Conservation (phyloP, 2,888 invertebrate genomes). For the Cacoxenus indagator region DNA sequence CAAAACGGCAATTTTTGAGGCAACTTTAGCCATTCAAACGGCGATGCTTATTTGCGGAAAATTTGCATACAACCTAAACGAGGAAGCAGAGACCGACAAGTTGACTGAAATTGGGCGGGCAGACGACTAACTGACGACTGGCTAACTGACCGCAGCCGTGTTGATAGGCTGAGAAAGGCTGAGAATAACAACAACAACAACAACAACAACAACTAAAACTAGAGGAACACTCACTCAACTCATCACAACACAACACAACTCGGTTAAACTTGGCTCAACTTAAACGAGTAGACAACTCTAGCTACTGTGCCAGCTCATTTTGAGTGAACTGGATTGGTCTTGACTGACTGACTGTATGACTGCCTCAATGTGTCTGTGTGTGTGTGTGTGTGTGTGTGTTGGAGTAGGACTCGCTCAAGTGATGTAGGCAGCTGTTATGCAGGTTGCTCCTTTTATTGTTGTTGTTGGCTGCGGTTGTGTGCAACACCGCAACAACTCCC, state of each 20-base stretch:
- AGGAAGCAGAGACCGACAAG: background rate
- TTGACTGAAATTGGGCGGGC: background rate
- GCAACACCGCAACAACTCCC: background rate
- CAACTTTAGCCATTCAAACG: background rate
- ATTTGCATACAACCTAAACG: slow-evolving; percentile 6
- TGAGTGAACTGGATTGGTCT: background rate
- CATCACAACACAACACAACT: slow-evolving; percentile 59
- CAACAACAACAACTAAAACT: slow-evolving; percentile 47
- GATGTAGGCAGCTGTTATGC: slow-evolving; percentile 45
- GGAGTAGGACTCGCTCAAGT: background rate
- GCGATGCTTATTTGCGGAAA: slow-evolving; percentile 1
- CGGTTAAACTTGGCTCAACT: background rate
- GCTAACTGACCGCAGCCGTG: slow-evolving; percentile 16
- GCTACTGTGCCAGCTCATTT: background rate
- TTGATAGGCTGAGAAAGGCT: background rate
- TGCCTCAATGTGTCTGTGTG: background rate
- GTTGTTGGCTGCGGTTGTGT: slow-evolving; percentile 12
- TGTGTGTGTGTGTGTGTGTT: background rate
- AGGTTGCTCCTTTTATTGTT: slow-evolving; percentile 56
- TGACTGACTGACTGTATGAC: background rate
- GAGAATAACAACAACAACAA: slow-evolving; percentile 30
- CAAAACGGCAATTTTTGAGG: slow-evolving; percentile 12
- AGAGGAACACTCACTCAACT: too few species aligned
- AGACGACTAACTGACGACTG: background rate
- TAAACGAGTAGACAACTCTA: slow-evolving; percentile 27